phyloP scores from a whole-genome alignment of 2,888 invertebrate species.

The Drosophila gaucha region DNA sequence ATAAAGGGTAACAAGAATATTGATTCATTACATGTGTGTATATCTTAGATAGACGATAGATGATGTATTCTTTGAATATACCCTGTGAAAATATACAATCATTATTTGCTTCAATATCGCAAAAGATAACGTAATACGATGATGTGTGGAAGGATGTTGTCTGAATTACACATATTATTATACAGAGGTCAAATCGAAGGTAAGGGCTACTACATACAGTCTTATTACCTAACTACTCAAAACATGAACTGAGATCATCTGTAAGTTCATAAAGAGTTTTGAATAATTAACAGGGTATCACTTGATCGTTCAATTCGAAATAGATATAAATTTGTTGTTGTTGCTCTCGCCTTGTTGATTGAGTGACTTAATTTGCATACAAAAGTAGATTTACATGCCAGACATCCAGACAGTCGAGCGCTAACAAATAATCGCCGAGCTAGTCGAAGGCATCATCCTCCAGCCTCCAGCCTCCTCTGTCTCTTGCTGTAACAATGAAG shows the following conservation, averaged over 20 bases:
- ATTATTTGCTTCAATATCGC: too few species aligned
- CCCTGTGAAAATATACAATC: not conserved
- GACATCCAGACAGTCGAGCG: slow-evolving; percentile 45
- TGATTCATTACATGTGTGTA: not conserved
- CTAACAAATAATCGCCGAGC: slow-evolving; percentile 41
- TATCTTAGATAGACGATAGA: not conserved
- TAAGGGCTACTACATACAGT: too few species aligned
- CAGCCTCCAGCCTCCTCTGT: slow-evolving; percentile 2
- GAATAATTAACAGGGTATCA: slow-evolving; percentile 21
- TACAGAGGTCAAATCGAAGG: too few species aligned
- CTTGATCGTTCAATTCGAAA: not conserved
- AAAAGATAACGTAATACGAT: not conserved
- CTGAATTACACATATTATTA: too few species aligned
- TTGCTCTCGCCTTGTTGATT: slow-evolving; percentile 59
- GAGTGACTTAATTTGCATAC: slow-evolving; percentile 81
- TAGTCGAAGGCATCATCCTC: slow-evolving; percentile 9
- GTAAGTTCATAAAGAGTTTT: not conserved
- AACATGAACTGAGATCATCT: too few species aligned
- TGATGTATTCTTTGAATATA: not conserved
- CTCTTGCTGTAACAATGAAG: slow-evolving; percentile 49
- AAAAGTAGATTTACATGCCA: slow-evolving; percentile 78
- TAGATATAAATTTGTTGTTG: slow-evolving; percentile 12
- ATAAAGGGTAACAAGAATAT: not conserved
- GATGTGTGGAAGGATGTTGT: too few species aligned
- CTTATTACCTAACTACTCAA: too few species aligned